These are phyloP conservation scores for Drosophila sordidula DNA, from an alignment of 2,888 invertebrate species.

Conservation along the genomic window DNA sequence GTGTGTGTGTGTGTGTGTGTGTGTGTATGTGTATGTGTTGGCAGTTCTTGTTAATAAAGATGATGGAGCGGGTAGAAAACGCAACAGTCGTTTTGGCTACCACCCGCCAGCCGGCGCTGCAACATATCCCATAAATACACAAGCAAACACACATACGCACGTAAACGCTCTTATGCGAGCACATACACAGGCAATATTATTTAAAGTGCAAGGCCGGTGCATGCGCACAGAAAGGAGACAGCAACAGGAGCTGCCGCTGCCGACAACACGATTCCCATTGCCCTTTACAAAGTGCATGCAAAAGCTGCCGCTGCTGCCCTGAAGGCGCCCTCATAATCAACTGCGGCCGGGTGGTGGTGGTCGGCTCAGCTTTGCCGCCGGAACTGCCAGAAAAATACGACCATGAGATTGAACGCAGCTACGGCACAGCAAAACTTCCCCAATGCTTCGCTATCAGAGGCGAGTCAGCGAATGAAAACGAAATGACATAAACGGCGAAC, in stretches of 20 bases:
- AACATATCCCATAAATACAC: constrained; percentile 28
- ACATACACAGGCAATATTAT: constrained; percentile 30
- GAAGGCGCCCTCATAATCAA: constrained; percentile 30
- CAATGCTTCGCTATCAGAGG: constrained; percentile 32
- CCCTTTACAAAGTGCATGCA: constrained; percentile 65
- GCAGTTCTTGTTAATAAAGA: constrained; percentile 27
- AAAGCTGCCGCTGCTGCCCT: constrained; percentile 32
- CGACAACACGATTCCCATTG: constrained; percentile 67
- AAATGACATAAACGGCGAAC: constrained; percentile 51
- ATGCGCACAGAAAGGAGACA: constrained; percentile 75
- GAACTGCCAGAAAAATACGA: constrained; percentile 63
- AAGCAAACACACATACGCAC: constrained; percentile 16
- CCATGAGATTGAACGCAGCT: constrained; percentile 46
- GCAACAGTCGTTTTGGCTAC: constrained; percentile 69
- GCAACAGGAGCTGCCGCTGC: constrained; percentile 62
- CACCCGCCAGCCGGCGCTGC: constrained; percentile 51
- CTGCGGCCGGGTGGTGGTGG: constrained; percentile 22
- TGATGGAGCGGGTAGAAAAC: constrained; percentile 44
- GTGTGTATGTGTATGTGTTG: background rate
- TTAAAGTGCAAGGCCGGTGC: constrained; percentile 69
- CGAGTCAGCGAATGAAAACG: constrained; percentile 65
- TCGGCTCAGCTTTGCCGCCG: constrained; percentile 52
- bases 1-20: background rate
- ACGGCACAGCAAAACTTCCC: background rate
- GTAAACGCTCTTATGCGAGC: background rate